A percentile compares a stretch with the other conserved stretches of the same genome.
Conservation (phyloP, 2,888 invertebrate species). For the Acrobasis suavella region DNA sequence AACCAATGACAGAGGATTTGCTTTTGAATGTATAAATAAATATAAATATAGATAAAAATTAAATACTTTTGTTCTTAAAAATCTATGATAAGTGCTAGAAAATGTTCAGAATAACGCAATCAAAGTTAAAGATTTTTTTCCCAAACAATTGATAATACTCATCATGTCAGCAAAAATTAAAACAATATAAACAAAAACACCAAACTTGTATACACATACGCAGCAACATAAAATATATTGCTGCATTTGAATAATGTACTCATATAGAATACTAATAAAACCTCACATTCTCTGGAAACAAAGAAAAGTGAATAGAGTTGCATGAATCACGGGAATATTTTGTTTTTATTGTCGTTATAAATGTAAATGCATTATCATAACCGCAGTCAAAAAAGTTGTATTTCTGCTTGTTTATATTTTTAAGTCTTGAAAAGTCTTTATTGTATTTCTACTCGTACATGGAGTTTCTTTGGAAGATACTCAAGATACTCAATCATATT, state of each 20-base stretch:
- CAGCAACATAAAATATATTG: neutral
- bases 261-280: neutral
- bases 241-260: neutral
- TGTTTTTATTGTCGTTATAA: slow-evolving; percentile 3
- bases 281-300: neutral
- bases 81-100: no score
- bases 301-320: neutral
- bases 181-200: neutral
- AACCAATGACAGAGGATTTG: no score
- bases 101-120: no score
- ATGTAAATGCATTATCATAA: slow-evolving; percentile 1
- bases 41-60: no score
- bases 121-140: no score
- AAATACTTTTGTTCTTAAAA: no score
- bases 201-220: neutral
- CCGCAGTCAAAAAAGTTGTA: neutral
- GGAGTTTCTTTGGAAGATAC: no score
- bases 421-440: no score
- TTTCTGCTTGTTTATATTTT: no score
- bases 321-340: neutral
- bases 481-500: no score
- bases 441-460: no score
- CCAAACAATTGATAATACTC: neutral
- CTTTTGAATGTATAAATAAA: no score
- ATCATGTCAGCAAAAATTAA: neutral